A percentile compares a stretch with the other conserved stretches of the same genome.
Conservation (phyloP, 2,113 vertebrate species). For the Desmodus rotundus region DNA sequence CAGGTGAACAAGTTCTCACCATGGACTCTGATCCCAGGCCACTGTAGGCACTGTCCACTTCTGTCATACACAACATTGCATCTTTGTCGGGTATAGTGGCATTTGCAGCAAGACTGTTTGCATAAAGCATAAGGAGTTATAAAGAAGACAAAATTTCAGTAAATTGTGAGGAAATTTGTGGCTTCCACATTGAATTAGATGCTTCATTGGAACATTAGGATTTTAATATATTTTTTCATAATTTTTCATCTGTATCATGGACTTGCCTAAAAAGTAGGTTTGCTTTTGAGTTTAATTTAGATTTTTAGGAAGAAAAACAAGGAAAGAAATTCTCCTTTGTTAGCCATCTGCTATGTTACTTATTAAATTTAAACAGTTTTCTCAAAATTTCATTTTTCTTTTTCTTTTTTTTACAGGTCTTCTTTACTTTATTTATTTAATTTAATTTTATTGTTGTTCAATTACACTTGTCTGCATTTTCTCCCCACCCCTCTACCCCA, state of each 20-base stretch:
- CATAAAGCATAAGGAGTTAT: not conserved
- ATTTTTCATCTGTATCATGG: not conserved
- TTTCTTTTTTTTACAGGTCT: too few relatives aligned
- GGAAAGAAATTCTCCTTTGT: not conserved
- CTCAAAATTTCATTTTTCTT: not conserved
- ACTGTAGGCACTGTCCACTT: not conserved
- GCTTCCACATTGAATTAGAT: not conserved
- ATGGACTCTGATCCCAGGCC: not conserved
- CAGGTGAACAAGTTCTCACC: not conserved
- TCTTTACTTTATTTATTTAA: too few relatives aligned
- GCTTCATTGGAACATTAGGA: not conserved
- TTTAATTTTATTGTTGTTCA: too few relatives aligned
- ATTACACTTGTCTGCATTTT: too few relatives aligned
- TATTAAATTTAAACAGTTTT: too few relatives aligned
- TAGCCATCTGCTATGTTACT: not conserved
- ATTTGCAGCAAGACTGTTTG: not conserved
- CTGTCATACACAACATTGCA: not conserved
- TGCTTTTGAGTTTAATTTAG: not conserved
- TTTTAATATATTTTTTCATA: not conserved
- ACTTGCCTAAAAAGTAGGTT: not conserved
- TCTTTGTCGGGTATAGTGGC: not conserved
- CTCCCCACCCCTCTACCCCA: too few relatives aligned
- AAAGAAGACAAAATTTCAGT: not conserved
- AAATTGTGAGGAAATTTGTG: not conserved
- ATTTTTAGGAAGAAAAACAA: slow-evolving; percentile 10